Evolutionary conservation across 2,113 vertebrate species (phyloP).

Genomic region (Ivindomyrus marchei): DNA sequence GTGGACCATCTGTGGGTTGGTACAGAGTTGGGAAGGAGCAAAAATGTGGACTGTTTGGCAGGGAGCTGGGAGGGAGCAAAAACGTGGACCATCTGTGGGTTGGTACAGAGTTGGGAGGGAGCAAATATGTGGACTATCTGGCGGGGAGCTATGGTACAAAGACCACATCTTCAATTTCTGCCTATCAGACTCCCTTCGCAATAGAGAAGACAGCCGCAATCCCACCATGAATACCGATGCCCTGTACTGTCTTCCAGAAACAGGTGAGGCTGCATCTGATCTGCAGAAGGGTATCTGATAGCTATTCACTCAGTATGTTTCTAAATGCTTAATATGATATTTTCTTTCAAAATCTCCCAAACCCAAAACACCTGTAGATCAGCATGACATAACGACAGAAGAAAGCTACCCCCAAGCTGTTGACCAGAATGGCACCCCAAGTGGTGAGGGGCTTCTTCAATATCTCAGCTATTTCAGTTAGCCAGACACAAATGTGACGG

Average conservation of each 20-base stretch:
- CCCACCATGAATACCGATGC: slow-evolving; percentile 22
- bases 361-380: neutral
- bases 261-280: slow-evolving; percentile 43
- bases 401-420: neutral
- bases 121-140: neutral
- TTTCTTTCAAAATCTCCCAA: neutral
- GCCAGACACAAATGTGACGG: neutral
- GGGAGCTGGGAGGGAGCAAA: too few relatives aligned
- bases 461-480: neutral
- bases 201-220: slow-evolving; percentile 30
- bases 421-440: neutral
- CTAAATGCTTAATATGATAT: neutral
- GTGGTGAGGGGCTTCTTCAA: neutral
- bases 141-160: neutral
- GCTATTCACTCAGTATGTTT: neutral
- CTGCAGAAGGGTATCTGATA: neutral
- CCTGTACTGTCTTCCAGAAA: slow-evolving; percentile 37
- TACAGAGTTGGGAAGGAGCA: too few relatives aligned
- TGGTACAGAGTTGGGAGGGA: neutral
- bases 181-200: slow-evolving; percentile 50
- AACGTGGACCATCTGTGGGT: too few relatives aligned
- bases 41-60: too few relatives aligned
- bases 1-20: too few relatives aligned
- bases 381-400: neutral
- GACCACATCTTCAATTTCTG: neutral